Base-by-base conservation (phyloP, 1,140 invertebrate species). In the Brachionus calyciflorus region DNA sequence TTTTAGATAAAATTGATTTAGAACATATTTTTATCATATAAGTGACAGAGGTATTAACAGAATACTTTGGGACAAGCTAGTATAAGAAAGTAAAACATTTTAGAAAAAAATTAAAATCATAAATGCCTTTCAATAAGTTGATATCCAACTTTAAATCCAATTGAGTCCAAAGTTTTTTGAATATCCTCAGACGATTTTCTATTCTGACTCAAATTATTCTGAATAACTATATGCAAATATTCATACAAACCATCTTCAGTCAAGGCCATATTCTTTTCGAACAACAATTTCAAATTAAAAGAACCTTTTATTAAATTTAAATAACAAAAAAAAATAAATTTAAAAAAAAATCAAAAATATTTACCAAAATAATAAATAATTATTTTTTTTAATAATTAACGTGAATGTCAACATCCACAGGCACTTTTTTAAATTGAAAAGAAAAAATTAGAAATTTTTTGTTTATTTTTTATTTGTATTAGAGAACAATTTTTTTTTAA, bases 381-480 rank as follows among this genome's bases (percentile, higher is more conserved):
- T 46, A 14, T 7, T 46, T 46, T 46, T 46, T 46, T 46, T 14
- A 44, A 24, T 44, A 14, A 7, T 44, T 30, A 44, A 44, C 5
- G 60, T 65, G 60, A 65, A 65, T 65, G 40, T 65, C 60, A 65
- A 65, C 60, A 65, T 65, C 60, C 60, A 65, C 60, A 33, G 19
- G 37, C 5, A 60, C 14, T 60, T 17, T 30, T 33, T 12, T 14
- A 33, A 60, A 33, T 12, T 5, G 1, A 17, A 17, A 14, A 6
- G 17, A 37, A 17, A 2, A 60, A 14, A 37, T 33, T 60, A 60
- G 37, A 60, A 60, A 60, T 19, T 60, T 60, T 40, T 3, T 60
- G 30, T 40, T 33, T 33, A 60, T 60, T 60, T 60, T 60, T 4
- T 26, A 5, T 5, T 5, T 4, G 49, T 4, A 12, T 5, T 3